Evolutionary conservation across 1,140 invertebrate genomes (phyloP), one percentile per base, ranked within the genome.

Genomic region (Trichonephila clavipes): DNA sequence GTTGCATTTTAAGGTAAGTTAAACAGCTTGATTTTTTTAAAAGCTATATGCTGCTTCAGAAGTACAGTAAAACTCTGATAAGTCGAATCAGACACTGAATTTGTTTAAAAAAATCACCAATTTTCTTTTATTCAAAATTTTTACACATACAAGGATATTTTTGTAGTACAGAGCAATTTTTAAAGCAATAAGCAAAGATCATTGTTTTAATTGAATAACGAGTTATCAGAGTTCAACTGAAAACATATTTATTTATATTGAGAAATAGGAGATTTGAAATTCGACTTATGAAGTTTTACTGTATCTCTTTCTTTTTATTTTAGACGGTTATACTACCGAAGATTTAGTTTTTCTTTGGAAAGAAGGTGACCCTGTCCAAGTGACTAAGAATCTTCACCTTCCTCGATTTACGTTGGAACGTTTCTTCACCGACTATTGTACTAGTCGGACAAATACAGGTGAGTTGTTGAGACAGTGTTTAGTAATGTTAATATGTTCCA

Each of bases 271-370:
- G 0, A 59, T 10, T 61, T 66, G 58, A 28, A 90, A 77, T 77
- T 90, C 88, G 93, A 94, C 93, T 94, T 94, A 94, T 69, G 28
- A 94, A 94, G 93, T 94, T 94, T 94, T 94, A 90, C 93, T 94
- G 93, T 94, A 90, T 90, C 28, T 93, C 34, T 93, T 88, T 94
- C 40, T 92, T 94, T 62, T 92, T 58, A 28, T 92, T 88, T 82
- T 89, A 94, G 98, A 99, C 96, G 98, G 98, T 95, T 99, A 98
- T 98, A 99, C 98, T 64, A 99, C 98, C 59, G 98, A 98, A 94
- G 98, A 99, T 96, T 96, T 99, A 95, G 98, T 98, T 94, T 99
- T 99, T 96, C 96, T 98, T 94, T 99, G 98, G 98, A 99, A 99
- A 96, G 97, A 98, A 95, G 97, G 97, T 34, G 98, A 99, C 95